Evolutionary conservation across 2,113 vertebrate genomes (phyloP), one percentile per base, ranked within the genome.

Genomic region (Carassius gibelio): DNA sequence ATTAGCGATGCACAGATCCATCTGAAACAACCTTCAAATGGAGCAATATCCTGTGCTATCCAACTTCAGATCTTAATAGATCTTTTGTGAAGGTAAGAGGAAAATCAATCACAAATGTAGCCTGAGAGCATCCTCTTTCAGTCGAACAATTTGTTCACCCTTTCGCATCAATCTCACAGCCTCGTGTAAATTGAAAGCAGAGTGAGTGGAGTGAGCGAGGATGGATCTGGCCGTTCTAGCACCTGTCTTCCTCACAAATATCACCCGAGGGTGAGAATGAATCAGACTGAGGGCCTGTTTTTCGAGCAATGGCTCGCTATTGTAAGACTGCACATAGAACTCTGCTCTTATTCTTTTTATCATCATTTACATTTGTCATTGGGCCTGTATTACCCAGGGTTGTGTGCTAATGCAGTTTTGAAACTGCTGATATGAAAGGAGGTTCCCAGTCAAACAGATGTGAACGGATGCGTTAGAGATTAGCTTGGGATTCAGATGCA

Each of bases 51-150:
- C 81, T 68, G 55, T 36, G 48, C 78, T 64, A 86, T 82, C 82
- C 79, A 69, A 79, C 38, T 69, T 64, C 64, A 50, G 84, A 86
- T 87, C 82, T 88, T 82, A 89, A 84, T 89, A 61, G 81, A 68
- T 52, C 85, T 86, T 84, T 81, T 61, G 52, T 71, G 84, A 55
- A 75, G 59, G 57, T 75, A 68, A 26, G 59, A 84, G 76, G 66
- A n/a, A 75, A 88, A 88, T 89, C 78, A 88, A 85, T 89, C 80
- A 87, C 80, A 83, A 62, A 57, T 52, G 66, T 45, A 74, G 79
- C n/a, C 74, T 48, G 45, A 48, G 69, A 88, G 15, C 17, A 82
- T 62, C 48, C 1, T 48, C 52, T 86, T 88, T 84, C 75, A 69
- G 26, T 57, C 26, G 7, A 72, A 61, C 77, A 72, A 86, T 88